These are phyloP conservation scores for Noctua janthina DNA, from an alignment of 2,888 invertebrate species.

Conservation along the genomic window DNA sequence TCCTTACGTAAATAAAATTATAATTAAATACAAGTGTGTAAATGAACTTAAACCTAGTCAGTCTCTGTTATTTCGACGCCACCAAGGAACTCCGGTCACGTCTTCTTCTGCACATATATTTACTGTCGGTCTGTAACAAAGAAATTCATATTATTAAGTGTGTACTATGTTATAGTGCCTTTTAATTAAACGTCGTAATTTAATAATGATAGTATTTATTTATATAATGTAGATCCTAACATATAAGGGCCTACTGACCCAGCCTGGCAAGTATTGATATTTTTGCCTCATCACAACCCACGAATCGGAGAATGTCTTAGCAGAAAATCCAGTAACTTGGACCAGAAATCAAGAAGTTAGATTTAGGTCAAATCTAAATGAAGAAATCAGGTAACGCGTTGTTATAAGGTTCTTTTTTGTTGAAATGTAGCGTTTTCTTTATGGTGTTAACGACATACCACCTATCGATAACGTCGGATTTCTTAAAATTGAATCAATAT, in stretches of 20 bases:
- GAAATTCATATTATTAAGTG: background rate
- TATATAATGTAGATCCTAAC: no score
- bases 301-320: background rate
- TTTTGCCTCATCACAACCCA: background rate
- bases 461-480: background rate
- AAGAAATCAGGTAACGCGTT: background rate
- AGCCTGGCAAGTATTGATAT: background rate
- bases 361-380: background rate
- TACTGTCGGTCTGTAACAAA: constrained; percentile 79
- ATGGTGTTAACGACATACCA: background rate
- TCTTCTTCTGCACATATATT: constrained; percentile 83
- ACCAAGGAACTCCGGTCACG: constrained; percentile 87
- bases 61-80: constrained; percentile 87
- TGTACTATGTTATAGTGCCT: background rate
- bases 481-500: constrained; percentile 3
- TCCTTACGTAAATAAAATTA: constrained; percentile 66
- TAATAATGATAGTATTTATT: background rate
- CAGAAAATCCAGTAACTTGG: background rate
- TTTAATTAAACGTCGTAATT: background rate
- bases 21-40: constrained; percentile 63
- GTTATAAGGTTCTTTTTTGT: background rate
- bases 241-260: no score
- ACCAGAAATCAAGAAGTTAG: constrained; percentile 1
- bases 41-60: constrained; percentile 83
- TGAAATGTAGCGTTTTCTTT: background rate